phyloP scores from a whole-genome alignment of 1,140 invertebrate species.

The Brachionus manjavacas region DNA sequence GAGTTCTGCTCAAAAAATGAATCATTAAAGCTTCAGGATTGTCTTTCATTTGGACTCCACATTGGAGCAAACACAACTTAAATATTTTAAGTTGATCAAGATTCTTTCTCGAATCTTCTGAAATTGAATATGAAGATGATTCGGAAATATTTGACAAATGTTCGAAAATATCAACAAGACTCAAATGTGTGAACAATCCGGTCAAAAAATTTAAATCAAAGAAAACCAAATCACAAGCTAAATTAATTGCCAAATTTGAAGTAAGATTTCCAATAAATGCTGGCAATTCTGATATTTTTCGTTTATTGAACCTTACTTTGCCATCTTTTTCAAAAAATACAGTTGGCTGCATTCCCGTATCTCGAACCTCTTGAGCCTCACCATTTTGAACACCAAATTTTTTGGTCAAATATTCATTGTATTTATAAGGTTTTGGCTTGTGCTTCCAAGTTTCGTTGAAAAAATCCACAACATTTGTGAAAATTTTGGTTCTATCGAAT shows the following conservation, averaged over 20 bases:
- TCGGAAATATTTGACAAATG: neutral
- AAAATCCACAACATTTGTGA: conserved; percentile 25
- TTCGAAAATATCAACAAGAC: neutral
- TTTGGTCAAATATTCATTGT: neutral
- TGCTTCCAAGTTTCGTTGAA: conserved; percentile 42
- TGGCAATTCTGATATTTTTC: conserved; percentile 37
- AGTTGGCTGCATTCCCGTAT: neutral
- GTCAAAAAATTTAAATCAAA: conserved; percentile 38
- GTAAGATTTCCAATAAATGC: neutral
- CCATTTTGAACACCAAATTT: neutral
- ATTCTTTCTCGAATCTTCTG: neutral
- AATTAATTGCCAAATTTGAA: neutral
- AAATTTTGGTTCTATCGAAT: neutral
- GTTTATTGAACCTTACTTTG: conserved; percentile 15
- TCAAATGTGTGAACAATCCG: neutral
- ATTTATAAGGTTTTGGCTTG: conserved; percentile 22
- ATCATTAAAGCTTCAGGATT: conserved; percentile 44
- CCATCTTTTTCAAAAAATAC: neutral
- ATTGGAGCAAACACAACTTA: neutral
- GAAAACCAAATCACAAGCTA: neutral
- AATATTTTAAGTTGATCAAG: neutral
- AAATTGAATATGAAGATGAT: no score
- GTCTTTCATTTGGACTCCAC: neutral
- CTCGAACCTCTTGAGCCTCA: neutral
- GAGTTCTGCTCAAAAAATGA: conserved; percentile 49